These are phyloP conservation scores for Perdita meconis DNA, from an alignment of 2,888 invertebrate genomes.

Conservation along the genomic window DNA sequence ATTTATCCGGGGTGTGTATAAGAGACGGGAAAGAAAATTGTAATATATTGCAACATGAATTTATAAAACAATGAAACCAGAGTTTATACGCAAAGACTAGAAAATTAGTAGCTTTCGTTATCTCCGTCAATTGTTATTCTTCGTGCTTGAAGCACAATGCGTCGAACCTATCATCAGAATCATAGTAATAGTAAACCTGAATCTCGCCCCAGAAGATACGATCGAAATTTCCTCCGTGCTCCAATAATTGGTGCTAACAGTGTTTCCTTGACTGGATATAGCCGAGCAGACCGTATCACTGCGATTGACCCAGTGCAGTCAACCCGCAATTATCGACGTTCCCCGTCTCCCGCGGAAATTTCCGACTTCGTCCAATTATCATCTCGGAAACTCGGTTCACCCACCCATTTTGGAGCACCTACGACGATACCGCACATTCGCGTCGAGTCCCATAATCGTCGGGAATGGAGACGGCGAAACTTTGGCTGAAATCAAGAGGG, in stretches of 20 bases:
- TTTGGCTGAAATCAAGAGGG: conserved; percentile 48
- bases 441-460: conserved; percentile 33
- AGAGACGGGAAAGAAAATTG: too few species aligned
- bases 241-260: conserved; percentile 16
- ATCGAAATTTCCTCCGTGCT: neutral
- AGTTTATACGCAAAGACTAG: too few species aligned
- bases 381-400: conserved; percentile 47
- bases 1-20: too few species aligned
- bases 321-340: conserved; percentile 38
- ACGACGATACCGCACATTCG: conserved; percentile 8
- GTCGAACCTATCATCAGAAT: too few species aligned
- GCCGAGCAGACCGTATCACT: conserved; percentile 18
- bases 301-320: conserved; percentile 41
- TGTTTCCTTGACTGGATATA: neutral
- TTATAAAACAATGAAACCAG: too few species aligned
- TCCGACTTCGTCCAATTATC: conserved; percentile 47
- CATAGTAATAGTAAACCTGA: too few species aligned
- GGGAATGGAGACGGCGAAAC: conserved; percentile 30
- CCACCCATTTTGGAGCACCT: neutral
- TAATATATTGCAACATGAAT: too few species aligned
- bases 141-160: too few species aligned
- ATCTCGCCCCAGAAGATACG: too few species aligned
- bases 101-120: neutral
- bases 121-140: rapidly evolving
- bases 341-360: conserved; percentile 33